Base-by-base conservation (phyloP, 2,888 invertebrate species). In the Dasypogon diadema region DNA sequence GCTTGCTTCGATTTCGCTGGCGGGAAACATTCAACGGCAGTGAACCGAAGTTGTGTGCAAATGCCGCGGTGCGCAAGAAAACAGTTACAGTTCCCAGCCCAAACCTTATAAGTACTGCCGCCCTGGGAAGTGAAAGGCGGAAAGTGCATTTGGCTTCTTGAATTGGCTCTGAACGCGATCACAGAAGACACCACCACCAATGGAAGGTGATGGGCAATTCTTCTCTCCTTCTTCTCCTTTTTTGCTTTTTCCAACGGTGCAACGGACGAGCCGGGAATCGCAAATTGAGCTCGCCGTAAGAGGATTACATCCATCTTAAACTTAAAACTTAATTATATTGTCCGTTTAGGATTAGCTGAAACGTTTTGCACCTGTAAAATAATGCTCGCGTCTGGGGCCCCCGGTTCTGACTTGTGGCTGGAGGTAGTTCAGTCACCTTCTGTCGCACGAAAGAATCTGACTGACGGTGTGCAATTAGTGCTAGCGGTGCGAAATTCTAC, bases 121-220 rank as follows among this genome's bases (percentile, higher is more conserved):
- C 16, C 5, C 16, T 22, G 65, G 16, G 65, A 46, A 68, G 65
- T 68, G 65, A 68, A 68, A 68, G 48, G 46, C 65, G 42, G 37
- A 42, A 12, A 65, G 42, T 65, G 37, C 42, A 65, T 68, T 68
- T 68, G 24, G 48, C 22, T 46, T 65, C 37, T 46, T 22, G 26
- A 22, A 21, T 16, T 46, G 65, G 65, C 34, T 14, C 26, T 48
- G 16, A 68, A 26, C 48, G 24, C 48, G 65, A 46, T 68, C 48
- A 68, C 18, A n/a, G 34, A 22, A 14, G 24, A 1, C 65, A 65
- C n/a, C 42, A 16, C 46, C 26, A 21, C 2, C 30, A 24, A 48
- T 16, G n/a, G 37, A 48, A 68, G 48, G 48, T 26, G 65, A 68
- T 68, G 46, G 65, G 65, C 48, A 48, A 68, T 68, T 65, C 37